Base-by-base conservation (phyloP, 1,140 invertebrate genomes). In the Pectinophora gossypiella region DNA sequence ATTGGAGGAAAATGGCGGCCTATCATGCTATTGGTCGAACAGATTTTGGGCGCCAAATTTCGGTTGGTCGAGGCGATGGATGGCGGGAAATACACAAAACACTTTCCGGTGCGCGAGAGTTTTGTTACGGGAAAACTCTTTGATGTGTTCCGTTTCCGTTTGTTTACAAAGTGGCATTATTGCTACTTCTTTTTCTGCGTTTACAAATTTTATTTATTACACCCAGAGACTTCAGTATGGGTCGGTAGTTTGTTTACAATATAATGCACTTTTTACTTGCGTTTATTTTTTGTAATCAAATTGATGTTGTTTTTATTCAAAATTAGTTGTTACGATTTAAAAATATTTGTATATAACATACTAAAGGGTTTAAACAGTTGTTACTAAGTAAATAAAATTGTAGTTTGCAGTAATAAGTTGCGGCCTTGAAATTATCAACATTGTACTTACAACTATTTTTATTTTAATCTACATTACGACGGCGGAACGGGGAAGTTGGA, bases 1-100 rank as follows among this genome's bases (percentile, higher is more conserved):
- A 82, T 87, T 87, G 84, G 84, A 74, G 54, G 48, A 83, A 87
- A 87, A 85, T 73, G 84, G 84, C 84, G 80, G 80, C 80, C 72
- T 69, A 52, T 62, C 48, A 51, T 70, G 20, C 65, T 46, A 85
- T 87, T 84, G 84, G 84, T 55, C 65, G 57, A 19, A 35, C 19
- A 45, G 47, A 71, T 75, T 87, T 87, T 85, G 81, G 82, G 84
- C 84, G 84, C 70, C 72, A 87, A 87, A 76, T 84, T 87, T 87
- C 84, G 84, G 84, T 87, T 87, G 84, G 84, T 83, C 68, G 77
- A 83, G 64, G 50, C 57, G 63, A 68, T 78, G 80, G 79, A 85
- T 87, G 84, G 84, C 84, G 81, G 73, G 80, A 87, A 87, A 84
- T 75, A 73, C 72, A 72, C 48, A 67, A 61, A 55, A 54, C 64